Evolutionary conservation across 2,888 invertebrate species (phyloP), one percentile per base, ranked within the genome.

Genomic region (Salpingus planirostris): DNA sequence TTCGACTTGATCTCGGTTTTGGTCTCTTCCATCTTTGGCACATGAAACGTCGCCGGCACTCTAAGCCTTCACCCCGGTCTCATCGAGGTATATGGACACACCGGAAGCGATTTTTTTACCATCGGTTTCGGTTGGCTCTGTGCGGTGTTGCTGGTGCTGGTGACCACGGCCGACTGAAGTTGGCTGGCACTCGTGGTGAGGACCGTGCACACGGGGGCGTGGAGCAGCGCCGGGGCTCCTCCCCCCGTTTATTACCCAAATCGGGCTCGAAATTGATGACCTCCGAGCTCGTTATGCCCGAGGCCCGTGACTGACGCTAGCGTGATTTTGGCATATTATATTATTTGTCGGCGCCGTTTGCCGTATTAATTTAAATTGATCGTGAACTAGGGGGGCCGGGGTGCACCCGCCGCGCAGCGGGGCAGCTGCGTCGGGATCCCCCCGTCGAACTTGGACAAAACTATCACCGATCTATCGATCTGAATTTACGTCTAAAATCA

Each of bases 1-100:
- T 80, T 77, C 47, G 77, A 70, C 56, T 74, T 76, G 52, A 71
- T 57, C 33, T 55, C 56, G 18, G 57, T 58, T 44, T 61, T 60
- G 15, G 60, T 54, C 34, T 61, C 59, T 44, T 61, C 60, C 60
- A 62, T 63, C 25, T 40, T 49, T 36, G 46, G 46, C 28, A 36
- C 27, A 7, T 13, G 14, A 11, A 21, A 36, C 25, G n/a, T n/a
- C n/a, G n/a, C n/a, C n/a, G n/a, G n/a, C n/a, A n/a, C n/a, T n/a
- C n/a, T n/a, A n/a, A n/a, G n/a, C n/a, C n/a, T n/a, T n/a, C n/a
- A n/a, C n/a, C n/a, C n/a, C n/a, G n/a, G 11, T 4, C 10, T 13
- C 22, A 23, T 12, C n/a, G 3, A 6, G 18, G 13, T 3, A 21
- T 8, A 7, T n/a, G n/a, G n/a, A 3, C 12, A 18, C 6, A 7